Percentiles rank a stretch among this genome's conserved stretches.
Conservation (phyloP, 2,113 vertebrate species). For the Oncorhynchus mykiss region DNA sequence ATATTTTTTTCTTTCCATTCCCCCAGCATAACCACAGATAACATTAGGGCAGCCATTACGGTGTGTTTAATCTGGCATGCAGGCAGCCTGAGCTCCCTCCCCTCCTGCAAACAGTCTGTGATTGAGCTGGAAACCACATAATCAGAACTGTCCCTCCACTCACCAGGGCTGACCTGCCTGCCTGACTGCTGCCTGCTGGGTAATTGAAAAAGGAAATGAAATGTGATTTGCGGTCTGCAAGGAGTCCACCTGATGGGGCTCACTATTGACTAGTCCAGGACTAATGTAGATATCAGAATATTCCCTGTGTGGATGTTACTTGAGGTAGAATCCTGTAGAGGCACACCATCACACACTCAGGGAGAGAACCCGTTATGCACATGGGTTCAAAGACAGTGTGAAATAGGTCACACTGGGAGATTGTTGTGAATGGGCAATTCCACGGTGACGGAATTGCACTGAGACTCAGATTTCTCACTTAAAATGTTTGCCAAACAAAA, state of each 20-base stretch:
- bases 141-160: slow-evolving; percentile 23
- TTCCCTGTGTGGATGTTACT: not conserved
- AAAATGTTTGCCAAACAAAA: too few species aligned
- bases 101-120: slow-evolving; percentile 21
- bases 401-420: not conserved
- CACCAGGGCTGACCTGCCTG: slow-evolving; percentile 7
- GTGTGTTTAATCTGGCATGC: slow-evolving; percentile 23
- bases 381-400: not conserved
- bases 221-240: slow-evolving; percentile 28
- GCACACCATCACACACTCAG: not conserved
- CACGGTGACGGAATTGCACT: too few species aligned
- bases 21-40: not conserved
- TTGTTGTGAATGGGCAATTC: not conserved
- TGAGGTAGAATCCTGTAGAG: not conserved
- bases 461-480: too few species aligned
- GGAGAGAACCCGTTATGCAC: not conserved
- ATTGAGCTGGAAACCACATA: slow-evolving; percentile 31
- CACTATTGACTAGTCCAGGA: not conserved
- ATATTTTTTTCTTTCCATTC: slow-evolving; percentile 19
- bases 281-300: not conserved
- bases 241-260: slow-evolving; percentile 1
- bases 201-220: slow-evolving; percentile 43
- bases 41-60: slow-evolving; percentile 23
- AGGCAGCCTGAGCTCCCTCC: slow-evolving; percentile 12
- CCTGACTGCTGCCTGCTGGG: not conserved